Evolutionary conservation across 1,140 invertebrate species (phyloP).

Genomic region (Diachasmimorpha longicaudata): DNA sequence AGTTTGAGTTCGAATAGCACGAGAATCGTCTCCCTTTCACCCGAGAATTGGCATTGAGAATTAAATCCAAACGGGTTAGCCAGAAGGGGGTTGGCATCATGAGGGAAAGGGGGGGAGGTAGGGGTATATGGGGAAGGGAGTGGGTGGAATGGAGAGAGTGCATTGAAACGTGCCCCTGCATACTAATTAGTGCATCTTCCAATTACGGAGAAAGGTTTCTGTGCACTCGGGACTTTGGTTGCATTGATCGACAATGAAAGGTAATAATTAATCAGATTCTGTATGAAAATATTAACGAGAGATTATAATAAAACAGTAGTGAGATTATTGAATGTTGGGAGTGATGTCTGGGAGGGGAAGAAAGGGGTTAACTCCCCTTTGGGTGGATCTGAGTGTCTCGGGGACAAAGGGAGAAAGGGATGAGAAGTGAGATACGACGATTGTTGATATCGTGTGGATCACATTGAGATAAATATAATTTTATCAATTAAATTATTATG

Average conservation of each 20-base stretch:
- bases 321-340: background rate
- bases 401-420: background rate
- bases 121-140: too few relatives aligned
- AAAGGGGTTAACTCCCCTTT: background rate
- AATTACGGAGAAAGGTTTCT: background rate
- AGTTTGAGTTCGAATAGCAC: background rate
- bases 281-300: background rate
- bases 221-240: background rate
- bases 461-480: too few relatives aligned
- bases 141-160: too few relatives aligned
- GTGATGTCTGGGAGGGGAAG: background rate
- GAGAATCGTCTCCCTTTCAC: background rate
- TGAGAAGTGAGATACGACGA: too few relatives aligned
- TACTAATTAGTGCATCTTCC: conserved; percentile 8
- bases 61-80: background rate
- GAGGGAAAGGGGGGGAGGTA: too few relatives aligned
- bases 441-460: too few relatives aligned
- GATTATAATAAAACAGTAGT: background rate
- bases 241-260: background rate
- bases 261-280: background rate
- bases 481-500: too few relatives aligned
- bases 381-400: background rate
- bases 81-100: too few relatives aligned
- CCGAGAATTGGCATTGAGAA: background rate
- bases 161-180: conserved; percentile 4